Base-by-base conservation (phyloP, 2,797 vertebrate species). In the Helostoma temminkii region DNA sequence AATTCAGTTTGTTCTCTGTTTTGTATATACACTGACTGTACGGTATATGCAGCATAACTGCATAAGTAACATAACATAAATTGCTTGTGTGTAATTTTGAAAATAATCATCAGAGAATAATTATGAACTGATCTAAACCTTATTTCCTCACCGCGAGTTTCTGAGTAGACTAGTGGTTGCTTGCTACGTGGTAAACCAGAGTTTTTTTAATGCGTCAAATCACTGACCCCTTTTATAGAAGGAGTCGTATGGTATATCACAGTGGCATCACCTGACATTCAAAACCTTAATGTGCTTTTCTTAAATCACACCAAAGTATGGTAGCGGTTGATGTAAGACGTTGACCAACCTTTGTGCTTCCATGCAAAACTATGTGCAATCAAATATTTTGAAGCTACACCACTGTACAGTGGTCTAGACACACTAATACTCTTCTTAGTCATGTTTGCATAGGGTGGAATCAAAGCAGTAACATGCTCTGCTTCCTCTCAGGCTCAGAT, bases 401-500 rank as follows among this genome's bases (percentile, higher is more conserved):
- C 6, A 7, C 10, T 6, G 30, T 22, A 8, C 25, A 19, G n/a
- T 4, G 0, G 64, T 65, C 55, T 65, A 77, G 60, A 72, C 57
- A 2, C 16, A 37, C 8, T 60, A 19, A 65, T 64, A 6, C 45
- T 3, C 3, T 42, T 26, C 47, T 78, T 6, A 66, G n/a, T 10
- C 10, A 21, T 49, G 48, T 78, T 84, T 84, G 67, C 53, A 21
- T 8, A 19, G 12, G 62, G 74, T 69, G 65, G 39, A 81, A 58
- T 76, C 55, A 26, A 36, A 60, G 55, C 60, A 60, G 0, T 15
- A 32, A 25, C 59, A 43, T 47, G 45, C n/a, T n/a, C 22, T 30
- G 53, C 71, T 75, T 62, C 58, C 53, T 82, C 54, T 65, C 65
- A 18, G 45, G 42, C 34, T 74, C 6, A 3, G 42, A 52, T 63